These are phyloP conservation scores for Xiphorhynchus elegans DNA, from an alignment of 2,113 vertebrate genomes.

Conservation along the genomic window DNA sequence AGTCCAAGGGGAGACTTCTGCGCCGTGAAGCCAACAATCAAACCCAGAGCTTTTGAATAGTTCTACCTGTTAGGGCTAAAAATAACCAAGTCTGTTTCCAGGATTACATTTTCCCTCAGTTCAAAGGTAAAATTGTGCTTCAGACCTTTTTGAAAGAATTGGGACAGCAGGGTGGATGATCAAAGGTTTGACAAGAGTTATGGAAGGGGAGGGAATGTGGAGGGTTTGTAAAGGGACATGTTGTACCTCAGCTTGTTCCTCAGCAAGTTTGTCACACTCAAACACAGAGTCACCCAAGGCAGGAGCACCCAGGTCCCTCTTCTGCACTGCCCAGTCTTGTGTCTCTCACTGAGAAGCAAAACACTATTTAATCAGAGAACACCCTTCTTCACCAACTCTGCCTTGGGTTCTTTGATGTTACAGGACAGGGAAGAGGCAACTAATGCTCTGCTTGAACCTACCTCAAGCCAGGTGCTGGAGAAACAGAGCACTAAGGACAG, in stretches of 20 bases:
- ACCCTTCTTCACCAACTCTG: neutral
- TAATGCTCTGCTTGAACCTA: neutral
- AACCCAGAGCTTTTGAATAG: neutral
- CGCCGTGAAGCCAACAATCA: neutral
- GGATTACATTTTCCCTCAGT: conserved; percentile 33
- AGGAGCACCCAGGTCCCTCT: neutral
- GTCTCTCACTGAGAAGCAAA: neutral
- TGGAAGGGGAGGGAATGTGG: neutral
- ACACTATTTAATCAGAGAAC: neutral
- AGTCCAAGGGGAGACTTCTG: neutral
- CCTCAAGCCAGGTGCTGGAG: neutral
- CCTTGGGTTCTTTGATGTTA: neutral
- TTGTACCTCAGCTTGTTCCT: neutral
- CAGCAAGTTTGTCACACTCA: neutral
- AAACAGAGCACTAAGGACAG: neutral
- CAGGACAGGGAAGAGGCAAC: neutral
- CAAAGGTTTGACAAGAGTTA: neutral
- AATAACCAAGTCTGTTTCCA: conserved; percentile 56
- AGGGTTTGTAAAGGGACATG: neutral
- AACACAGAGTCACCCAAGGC: neutral
- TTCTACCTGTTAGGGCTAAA: conserved; percentile 60
- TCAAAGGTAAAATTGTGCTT: conserved; percentile 77
- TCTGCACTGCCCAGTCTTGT: neutral
- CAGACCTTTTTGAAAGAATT: conserved; percentile 36
- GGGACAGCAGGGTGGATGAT: neutral